Conservation (phyloP, 1,140 invertebrate species). For the Diuraphis noxia region DNA sequence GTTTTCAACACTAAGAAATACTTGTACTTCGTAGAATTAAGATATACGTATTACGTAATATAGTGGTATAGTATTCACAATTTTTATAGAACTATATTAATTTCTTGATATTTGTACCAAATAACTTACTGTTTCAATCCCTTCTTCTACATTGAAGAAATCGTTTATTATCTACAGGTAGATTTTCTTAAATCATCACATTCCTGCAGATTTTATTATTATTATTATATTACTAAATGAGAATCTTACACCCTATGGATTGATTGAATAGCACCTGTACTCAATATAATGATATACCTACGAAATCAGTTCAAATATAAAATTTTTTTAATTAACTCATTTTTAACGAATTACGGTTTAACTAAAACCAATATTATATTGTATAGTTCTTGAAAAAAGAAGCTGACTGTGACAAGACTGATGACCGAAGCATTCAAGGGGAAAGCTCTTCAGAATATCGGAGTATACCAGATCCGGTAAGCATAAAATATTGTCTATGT, state of each 20-base stretch:
- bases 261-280: neutral
- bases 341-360: neutral
- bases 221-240: neutral
- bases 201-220: neutral
- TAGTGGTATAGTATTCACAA: neutral
- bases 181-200: neutral
- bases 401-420: constrained; percentile 74
- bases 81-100: neutral
- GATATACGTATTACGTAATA: no score
- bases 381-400: constrained; percentile 84
- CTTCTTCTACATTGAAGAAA: neutral
- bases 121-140: neutral
- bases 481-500: constrained; percentile 57
- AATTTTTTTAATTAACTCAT: neutral
- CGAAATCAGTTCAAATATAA: neutral
- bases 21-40: neutral
- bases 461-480: constrained; percentile 80
- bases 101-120: neutral
- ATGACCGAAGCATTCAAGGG: constrained; percentile 70
- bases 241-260: neutral
- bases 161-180: neutral
- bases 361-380: constrained; percentile 56
- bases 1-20: neutral
- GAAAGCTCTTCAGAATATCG: constrained; percentile 76
- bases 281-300: neutral